Percentiles rank a stretch among this genome's conserved stretches.
Evolutionary conservation across 1,140 invertebrate genomes (phyloP).

Genomic region (Pinna nobilis): DNA sequence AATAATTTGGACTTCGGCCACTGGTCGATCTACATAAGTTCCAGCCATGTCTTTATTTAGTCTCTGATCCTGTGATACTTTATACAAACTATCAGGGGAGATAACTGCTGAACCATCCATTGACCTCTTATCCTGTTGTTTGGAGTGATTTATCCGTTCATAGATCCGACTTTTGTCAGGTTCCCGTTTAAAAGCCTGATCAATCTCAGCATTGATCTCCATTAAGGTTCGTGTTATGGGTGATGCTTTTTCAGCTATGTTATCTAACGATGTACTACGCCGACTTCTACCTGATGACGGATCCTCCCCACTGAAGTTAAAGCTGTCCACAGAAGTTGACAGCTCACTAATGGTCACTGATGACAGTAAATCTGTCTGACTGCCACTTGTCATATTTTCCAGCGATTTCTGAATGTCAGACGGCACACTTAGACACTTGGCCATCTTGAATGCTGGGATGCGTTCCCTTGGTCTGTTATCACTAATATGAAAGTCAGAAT

Average conservation of each 20-base stretch:
- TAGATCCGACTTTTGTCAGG: slow-evolving; percentile 35
- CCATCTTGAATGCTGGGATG: slow-evolving; percentile 50
- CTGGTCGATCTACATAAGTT: slow-evolving; percentile 50
- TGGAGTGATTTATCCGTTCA: slow-evolving; percentile 21
- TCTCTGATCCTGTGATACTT: background rate
- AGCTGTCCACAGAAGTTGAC: slow-evolving; percentile 63
- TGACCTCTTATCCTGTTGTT: background rate
- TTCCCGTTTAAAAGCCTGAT: slow-evolving; percentile 61
- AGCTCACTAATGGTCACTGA: slow-evolving; percentile 70
- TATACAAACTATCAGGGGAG: slow-evolving; percentile 1
- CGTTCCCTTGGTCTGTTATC: background rate
- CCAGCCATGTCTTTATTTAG: background rate
- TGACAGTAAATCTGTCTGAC: slow-evolving; percentile 63
- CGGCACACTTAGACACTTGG: slow-evolving; percentile 69
- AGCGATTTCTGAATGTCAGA: slow-evolving; percentile 69
- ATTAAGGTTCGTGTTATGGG: slow-evolving; percentile 60
- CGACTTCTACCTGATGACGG: slow-evolving; percentile 35
- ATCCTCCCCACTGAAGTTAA: slow-evolving; percentile 8
- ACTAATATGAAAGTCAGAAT: slow-evolving; percentile 15
- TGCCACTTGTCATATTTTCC: slow-evolving; percentile 63
- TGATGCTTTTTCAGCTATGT: slow-evolving; percentile 56
- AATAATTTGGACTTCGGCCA: slow-evolving; percentile 49
- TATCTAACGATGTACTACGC: slow-evolving; percentile 64
- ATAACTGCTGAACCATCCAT: background rate
- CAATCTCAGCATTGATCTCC: slow-evolving; percentile 68